Evolutionary conservation across 2,797 vertebrate species (phyloP).

Genomic region (Varecia variegata): DNA sequence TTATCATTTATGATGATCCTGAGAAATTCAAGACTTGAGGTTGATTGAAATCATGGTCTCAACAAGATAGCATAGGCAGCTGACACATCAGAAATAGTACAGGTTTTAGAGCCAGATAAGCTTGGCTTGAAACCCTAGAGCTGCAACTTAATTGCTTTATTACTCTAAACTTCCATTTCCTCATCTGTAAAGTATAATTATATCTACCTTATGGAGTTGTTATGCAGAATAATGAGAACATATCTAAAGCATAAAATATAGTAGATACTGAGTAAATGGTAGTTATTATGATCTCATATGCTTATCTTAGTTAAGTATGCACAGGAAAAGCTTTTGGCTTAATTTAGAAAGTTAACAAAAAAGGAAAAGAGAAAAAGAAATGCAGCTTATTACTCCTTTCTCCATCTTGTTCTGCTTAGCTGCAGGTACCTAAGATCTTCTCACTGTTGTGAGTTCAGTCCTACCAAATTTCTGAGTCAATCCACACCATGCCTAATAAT

Average conservation of each 20-base stretch:
- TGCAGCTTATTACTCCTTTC: neutral
- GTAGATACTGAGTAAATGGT: conserved; percentile 2
- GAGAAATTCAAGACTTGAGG: neutral
- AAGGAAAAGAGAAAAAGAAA: neutral
- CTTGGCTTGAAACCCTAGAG: neutral
- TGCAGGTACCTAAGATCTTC: neutral
- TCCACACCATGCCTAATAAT: neutral
- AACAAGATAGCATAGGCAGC: neutral
- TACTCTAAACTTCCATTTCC: conserved; percentile 39
- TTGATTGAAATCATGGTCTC: conserved; percentile 10
- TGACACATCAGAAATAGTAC: neutral
- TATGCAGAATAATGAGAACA: neutral
- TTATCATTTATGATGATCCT: neutral
- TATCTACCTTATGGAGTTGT: conserved; percentile 17
- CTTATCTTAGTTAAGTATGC: conserved; percentile 46
- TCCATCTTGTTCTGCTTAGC: neutral
- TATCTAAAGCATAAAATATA: neutral
- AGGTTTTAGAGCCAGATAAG: neutral
- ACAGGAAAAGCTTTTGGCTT: conserved; percentile 7
- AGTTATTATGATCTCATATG: neutral
- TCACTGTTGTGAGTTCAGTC: neutral
- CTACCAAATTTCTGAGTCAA: neutral
- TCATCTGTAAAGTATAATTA: conserved; percentile 26
- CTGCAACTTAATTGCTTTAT: neutral
- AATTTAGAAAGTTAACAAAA: conserved; percentile 6